phyloP scores from a whole-genome alignment of 2,113 vertebrate genomes.

The Andinoacara biseriatus region DNA sequence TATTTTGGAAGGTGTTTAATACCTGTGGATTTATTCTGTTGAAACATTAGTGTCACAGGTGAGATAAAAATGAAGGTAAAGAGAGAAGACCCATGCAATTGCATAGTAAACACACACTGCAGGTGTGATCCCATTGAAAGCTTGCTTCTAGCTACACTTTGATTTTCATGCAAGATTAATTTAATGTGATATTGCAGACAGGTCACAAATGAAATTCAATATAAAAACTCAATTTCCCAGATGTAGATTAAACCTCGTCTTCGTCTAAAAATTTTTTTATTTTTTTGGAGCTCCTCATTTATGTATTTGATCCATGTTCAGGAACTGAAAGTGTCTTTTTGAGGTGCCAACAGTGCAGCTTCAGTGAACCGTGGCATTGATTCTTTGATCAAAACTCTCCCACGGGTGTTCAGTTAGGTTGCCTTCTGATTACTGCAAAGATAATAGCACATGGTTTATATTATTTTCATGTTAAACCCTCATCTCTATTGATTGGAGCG shows the following conservation, averaged over 20 bases:
- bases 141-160: not conserved
- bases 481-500: not conserved
- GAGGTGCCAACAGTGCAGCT: not conserved
- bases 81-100: not conserved
- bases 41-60: not conserved
- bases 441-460: not conserved
- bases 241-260: rapidly evolving
- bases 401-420: not conserved
- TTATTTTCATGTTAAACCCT: not conserved
- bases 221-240: not conserved
- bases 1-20: not conserved
- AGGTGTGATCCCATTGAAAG: not conserved
- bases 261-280: too few species aligned
- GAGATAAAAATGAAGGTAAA: not conserved
- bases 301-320: not conserved
- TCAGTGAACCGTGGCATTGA: not conserved
- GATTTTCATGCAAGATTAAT: conserved; percentile 7
- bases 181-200: not conserved
- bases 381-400: not conserved
- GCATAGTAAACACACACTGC: not conserved
- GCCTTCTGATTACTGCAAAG: not conserved
- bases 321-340: not conserved
- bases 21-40: not conserved
- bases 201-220: not conserved
- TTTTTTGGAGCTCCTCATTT: too few species aligned